Evolutionary conservation across 2,113 vertebrate genomes (phyloP), one percentile per base, ranked within the genome.

Genomic region (Corythaixoides concolor): DNA sequence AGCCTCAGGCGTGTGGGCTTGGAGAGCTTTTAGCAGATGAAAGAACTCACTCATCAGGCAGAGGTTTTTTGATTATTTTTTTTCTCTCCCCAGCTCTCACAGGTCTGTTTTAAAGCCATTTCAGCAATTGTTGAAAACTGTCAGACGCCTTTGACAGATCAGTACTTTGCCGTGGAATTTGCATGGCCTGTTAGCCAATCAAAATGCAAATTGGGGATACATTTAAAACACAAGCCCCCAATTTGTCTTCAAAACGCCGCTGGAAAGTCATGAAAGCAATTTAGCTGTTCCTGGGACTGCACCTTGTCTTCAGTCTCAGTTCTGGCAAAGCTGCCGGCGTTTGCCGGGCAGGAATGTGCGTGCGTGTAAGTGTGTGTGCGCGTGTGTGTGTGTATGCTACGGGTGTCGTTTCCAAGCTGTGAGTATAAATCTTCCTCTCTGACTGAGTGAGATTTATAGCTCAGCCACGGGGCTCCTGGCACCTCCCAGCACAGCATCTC

Each of bases 141-240:
- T 98, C 98, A 98, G 92, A 92, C 93, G 93, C 96, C 97, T 98
- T 94, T 95, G 93, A 97, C 95, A 97, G 96, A 98, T 98, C 96
- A 76, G 97, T 98, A 97, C 95, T 96, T 98, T 97, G 86, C 94
- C 1, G 12, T 96, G 90, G 96, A 97, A 97, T 97, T 97, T 95
- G 91, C 95, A 91, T 81, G 95, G 97, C 96, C 94, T 84, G 70
- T 90, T 97, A 90, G 91, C 98, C 97, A 97, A 98, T 98, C 98
- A 97, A 97, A 97, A 98, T 98, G 98, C 97, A 98, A 98, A 98
- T 98, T 93, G 17, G 89, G 93, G 90, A 92, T 96, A 97, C 97
- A 93, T 97, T 97, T 97, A 97, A 98, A 98, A 97, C 93, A 98
- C 93, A 96, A 97, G 87, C 93, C 91, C 77, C 91, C 93, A 95